Conservation (phyloP, 2,797 vertebrate species). For the Euthynnus affinis region DNA sequence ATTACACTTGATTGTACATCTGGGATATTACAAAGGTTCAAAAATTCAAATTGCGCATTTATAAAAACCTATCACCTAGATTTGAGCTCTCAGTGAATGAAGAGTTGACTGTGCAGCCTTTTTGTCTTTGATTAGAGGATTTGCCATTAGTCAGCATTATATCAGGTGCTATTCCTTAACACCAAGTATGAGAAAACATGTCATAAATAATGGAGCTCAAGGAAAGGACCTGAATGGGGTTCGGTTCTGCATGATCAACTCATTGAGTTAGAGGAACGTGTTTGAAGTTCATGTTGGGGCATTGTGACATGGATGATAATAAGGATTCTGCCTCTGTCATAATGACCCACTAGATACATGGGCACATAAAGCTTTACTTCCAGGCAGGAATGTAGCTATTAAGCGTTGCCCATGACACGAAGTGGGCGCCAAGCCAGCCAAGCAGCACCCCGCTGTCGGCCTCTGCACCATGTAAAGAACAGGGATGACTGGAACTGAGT, state of each 20-base stretch:
- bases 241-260: conserved; percentile 78
- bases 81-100: conserved; percentile 14
- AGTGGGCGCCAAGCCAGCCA: conserved; percentile 48
- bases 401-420: conserved; percentile 40
- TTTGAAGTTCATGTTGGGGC: conserved; percentile 71
- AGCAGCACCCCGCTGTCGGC: conserved; percentile 30
- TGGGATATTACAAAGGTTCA: conserved; percentile 33
- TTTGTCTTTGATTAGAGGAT: conserved; percentile 46
- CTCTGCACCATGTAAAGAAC: conserved; percentile 30
- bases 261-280: conserved; percentile 70
- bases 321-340: conserved; percentile 54
- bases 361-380: conserved; percentile 52
- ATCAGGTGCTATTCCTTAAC: conserved; percentile 44
- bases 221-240: conserved; percentile 68
- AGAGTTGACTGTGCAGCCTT: conserved; percentile 12
- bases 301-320: conserved; percentile 57
- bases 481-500: conserved; percentile 41
- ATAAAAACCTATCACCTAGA: conserved; percentile 16
- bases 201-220: conserved; percentile 66
- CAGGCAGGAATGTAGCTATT: conserved; percentile 55
- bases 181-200: conserved; percentile 60
- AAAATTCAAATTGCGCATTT: conserved; percentile 17
- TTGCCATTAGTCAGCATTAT: conserved; percentile 46
- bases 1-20: conserved; percentile 7
- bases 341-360: conserved; percentile 55